A percentile compares a stretch with the other conserved stretches of the same genome.
phyloP scores from a whole-genome alignment of 2,888 invertebrate genomes.

The Acanthosepion lycidas region DNA sequence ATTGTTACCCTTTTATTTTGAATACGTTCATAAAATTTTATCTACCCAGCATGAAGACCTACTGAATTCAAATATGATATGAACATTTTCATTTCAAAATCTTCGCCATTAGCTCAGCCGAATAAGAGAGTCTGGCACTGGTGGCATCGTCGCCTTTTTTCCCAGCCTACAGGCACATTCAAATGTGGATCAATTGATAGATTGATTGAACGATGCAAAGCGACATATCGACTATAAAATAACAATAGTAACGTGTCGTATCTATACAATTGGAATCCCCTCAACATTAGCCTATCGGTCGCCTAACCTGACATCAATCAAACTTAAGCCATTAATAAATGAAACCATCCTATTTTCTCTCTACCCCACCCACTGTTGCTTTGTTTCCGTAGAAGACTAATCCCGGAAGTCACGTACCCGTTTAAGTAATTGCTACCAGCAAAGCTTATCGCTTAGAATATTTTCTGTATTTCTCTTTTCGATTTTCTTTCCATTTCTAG shows the following conservation, averaged over 20 bases:
- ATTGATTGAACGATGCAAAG: neutral
- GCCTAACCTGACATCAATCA: neutral
- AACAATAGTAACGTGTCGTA: neutral
- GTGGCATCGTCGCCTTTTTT: no score
- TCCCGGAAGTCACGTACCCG: neutral
- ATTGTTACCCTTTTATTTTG: no score
- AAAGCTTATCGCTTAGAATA: neutral
- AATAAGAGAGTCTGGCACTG: no score
- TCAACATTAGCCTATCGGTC: neutral
- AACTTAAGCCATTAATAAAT: slow-evolving; percentile 6
- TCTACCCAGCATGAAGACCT: no score
- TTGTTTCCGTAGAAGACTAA: neutral
- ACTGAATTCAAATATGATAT: no score
- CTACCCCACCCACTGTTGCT: neutral
- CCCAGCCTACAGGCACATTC: neutral
- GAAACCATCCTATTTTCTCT: neutral
- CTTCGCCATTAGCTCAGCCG: no score
- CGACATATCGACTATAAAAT: neutral
- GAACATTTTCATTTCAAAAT: no score
- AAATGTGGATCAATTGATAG: no score
- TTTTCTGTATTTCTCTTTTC: neutral
- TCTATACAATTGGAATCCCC: neutral
- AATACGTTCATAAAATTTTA: no score
- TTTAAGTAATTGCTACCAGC: neutral
- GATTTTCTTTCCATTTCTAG: no score